Evolutionary conservation across 2,888 invertebrate genomes (phyloP), one percentile per base, ranked within the genome.

Genomic region (Arctia plantaginis): DNA sequence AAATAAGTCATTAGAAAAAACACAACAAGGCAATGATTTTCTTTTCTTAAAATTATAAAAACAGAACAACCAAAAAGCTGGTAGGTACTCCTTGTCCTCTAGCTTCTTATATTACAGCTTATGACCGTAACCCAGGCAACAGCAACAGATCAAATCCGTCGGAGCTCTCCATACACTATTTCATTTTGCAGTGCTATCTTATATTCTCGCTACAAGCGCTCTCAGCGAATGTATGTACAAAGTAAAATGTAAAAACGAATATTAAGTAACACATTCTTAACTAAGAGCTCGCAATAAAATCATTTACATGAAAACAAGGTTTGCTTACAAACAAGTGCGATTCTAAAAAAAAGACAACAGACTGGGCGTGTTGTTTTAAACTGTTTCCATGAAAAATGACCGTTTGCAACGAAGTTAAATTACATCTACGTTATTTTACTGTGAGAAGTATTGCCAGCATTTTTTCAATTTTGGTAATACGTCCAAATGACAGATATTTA

Each of bases 381-480:
- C 82, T 83, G 87, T 85, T 86, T 82, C 81, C 85, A 82, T 90
- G 90, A 90, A 89, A 89, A 88, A 90, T 89, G 73, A 85, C 78
- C 77, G 75, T 80, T 86, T 82, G 83, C 75, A 73, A 71, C 82
- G 80, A 88, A 88, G 86, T 88, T 87, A 86, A 89, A 88, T 88
- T 87, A 88, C 84, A 81, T 86, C 82, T 84, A 76, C 82, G 76
- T 83, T 82, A 81, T 84, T 85, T 83, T 70, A 30, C 44, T 79
- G 68, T 71, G 80, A 82, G 77, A 84, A 84, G 84, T 86, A 85
- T 82, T 64, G 55, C 66, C 65, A 59, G 23, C 65, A 71, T 76
- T 80, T 79, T 82, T 77, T 75, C 39, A 77, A 76, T 27, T 74
- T 77, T 20, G 13, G 15, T n/a, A 59, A 66, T 27, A n/a, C 62